Evolutionary conservation across 2,888 invertebrate species (phyloP).

Genomic region (Rotaria macrura): DNA sequence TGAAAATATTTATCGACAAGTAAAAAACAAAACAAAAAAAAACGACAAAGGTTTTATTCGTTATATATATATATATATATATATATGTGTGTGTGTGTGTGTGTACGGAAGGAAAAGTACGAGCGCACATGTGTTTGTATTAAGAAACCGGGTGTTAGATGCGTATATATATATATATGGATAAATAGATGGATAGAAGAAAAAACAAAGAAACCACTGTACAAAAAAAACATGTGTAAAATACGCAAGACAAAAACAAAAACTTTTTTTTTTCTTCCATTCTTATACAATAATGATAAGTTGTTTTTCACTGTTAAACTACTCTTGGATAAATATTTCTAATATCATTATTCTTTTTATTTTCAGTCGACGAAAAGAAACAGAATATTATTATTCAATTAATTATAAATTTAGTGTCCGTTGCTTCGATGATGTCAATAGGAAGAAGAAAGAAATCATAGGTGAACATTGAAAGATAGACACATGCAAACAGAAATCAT

Average conservation of each 20-base stretch:
- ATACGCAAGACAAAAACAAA: too few relatives aligned
- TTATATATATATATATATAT: neutral
- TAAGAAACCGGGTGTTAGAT: neutral
- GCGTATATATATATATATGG: neutral
- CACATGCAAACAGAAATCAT: neutral
- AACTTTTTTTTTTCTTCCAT: neutral
- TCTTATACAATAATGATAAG: neutral
- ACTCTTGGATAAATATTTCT: neutral
- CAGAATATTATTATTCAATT: neutral
- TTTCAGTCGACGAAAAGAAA: neutral
- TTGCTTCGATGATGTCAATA: neutral
- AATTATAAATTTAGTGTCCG: neutral
- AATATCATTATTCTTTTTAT: too few relatives aligned
- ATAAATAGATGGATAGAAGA: too few relatives aligned
- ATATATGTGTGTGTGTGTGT: neutral
- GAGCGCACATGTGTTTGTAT: neutral
- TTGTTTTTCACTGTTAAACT: neutral
- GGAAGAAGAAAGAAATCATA: neutral
- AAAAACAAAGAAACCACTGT: too few relatives aligned
- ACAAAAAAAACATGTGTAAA: too few relatives aligned
- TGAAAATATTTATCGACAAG: neutral
- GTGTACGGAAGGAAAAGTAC: neutral
- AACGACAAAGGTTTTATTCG: neutral
- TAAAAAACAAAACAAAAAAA: neutral
- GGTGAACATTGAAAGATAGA: neutral